A percentile compares a stretch with the other conserved stretches of the same genome.
These are phyloP conservation scores for Taenaris catops DNA, from an alignment of 2,888 invertebrate genomes.

Conservation along the genomic window DNA sequence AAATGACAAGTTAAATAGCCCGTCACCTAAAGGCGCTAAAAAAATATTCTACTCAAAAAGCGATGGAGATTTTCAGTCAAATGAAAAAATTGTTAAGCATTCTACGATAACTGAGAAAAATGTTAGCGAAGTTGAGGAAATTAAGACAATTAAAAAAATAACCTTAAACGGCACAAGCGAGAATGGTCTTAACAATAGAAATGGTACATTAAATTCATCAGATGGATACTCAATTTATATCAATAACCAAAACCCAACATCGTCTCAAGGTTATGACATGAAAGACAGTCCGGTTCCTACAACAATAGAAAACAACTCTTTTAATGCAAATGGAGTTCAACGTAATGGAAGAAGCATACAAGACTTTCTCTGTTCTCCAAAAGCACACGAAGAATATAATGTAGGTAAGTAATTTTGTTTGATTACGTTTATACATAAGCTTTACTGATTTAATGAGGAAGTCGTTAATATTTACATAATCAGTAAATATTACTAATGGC, in stretches of 20 bases:
- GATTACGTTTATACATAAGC: too few relatives aligned
- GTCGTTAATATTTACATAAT: too few relatives aligned
- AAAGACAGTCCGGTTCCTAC: slow-evolving; percentile 16
- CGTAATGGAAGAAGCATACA: neutral
- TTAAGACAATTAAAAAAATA: slow-evolving; percentile 70
- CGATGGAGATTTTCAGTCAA: slow-evolving; percentile 52
- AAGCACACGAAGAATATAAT: too few relatives aligned
- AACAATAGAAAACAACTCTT: slow-evolving; percentile 10
- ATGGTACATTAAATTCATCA: slow-evolving; percentile 5
- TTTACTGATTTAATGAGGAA: too few relatives aligned
- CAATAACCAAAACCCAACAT: slow-evolving; percentile 1
- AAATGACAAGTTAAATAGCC: slow-evolving; percentile 43
- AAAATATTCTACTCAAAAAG: slow-evolving; percentile 54
- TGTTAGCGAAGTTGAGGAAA: slow-evolving; percentile 61
- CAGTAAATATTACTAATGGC: too few relatives aligned
- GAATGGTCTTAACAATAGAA: slow-evolving; percentile 22
- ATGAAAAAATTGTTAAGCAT: slow-evolving; percentile 55
- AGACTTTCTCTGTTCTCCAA: slow-evolving; percentile 1
- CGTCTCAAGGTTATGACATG: slow-evolving; percentile 2
- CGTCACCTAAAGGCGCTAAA: slow-evolving; percentile 37
- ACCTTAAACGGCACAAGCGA: slow-evolving; percentile 55
- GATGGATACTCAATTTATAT: slow-evolving; percentile 9
- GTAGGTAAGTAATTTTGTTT: slow-evolving; percentile 22
- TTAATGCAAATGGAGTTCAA: slow-evolving; percentile 7
- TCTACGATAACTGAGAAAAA: slow-evolving; percentile 53